Evolutionary conservation across 37 sponge, comb jelly and placozoan species (phyloP).

Genomic region (Oopsacas minuta): DNA sequence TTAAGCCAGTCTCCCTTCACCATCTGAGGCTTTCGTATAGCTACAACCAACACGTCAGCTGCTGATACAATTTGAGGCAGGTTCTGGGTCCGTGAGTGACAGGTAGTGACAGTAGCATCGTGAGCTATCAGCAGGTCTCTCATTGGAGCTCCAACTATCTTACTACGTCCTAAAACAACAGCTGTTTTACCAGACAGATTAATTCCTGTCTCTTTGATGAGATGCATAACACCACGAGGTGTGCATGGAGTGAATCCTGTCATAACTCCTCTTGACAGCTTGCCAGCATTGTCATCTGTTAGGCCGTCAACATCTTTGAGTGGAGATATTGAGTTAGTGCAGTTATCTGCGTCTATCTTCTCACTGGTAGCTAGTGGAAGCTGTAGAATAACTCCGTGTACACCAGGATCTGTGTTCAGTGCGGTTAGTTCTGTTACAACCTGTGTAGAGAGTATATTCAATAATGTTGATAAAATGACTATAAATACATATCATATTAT

Average conservation of each 20-base stretch:
- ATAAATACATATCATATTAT: too few relatives aligned
- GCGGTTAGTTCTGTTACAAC: neutral
- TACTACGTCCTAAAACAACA: constrained; percentile 84
- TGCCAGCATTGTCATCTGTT: constrained; percentile 68
- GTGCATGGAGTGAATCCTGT: constrained; percentile 80
- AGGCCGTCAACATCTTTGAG: constrained; percentile 89
- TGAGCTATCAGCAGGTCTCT: constrained; percentile 43
- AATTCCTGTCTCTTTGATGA: constrained; percentile 64
- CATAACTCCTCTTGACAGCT: constrained; percentile 40
- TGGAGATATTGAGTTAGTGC: constrained; percentile 55
- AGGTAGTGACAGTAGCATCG: constrained; percentile 80
- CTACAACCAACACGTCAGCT: constrained; percentile 89
- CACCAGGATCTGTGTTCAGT: constrained; percentile 36
- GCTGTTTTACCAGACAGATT: constrained; percentile 51
- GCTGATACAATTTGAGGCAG: constrained; percentile 28
- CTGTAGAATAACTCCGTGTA: constrained; percentile 82
- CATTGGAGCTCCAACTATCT: constrained; percentile 86
- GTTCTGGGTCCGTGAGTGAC: constrained; percentile 67
- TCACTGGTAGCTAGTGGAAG: constrained; percentile 46
- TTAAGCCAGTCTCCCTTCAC: constrained; percentile 83
- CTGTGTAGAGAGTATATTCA: neutral
- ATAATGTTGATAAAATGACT: too few relatives aligned
- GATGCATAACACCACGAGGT: constrained; percentile 76
- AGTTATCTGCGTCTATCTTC: constrained; percentile 41
- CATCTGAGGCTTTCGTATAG: constrained; percentile 53